Percentiles rank a stretch among this genome's conserved stretches.
phyloP scores from a whole-genome alignment of 1,140 invertebrate genomes.

The Chelonus insularis region DNA sequence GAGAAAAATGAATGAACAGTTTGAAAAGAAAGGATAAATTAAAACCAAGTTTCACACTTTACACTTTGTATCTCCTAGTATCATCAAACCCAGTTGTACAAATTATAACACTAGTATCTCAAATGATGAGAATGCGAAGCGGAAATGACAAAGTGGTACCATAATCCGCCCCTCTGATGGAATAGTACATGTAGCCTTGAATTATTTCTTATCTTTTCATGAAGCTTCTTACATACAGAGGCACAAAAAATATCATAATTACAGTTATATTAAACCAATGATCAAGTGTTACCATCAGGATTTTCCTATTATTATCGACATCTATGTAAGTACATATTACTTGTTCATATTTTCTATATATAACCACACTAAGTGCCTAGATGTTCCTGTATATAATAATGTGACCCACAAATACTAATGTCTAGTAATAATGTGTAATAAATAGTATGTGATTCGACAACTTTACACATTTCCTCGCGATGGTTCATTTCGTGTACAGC shows the following conservation, averaged over 20 bases:
- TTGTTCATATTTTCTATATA: no score
- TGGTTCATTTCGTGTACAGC: conserved; percentile 21
- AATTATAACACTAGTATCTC: no score
- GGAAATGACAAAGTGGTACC: conserved; percentile 45
- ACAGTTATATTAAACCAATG: conserved; percentile 22
- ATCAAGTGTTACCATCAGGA: not conserved
- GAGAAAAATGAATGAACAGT: no score
- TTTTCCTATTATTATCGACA: conserved; percentile 26
- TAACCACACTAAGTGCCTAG: no score
- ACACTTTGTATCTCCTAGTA: no score
- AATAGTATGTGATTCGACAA: conserved; percentile 1
- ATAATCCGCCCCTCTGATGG: conserved; percentile 28
- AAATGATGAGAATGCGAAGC: conserved; percentile 26
- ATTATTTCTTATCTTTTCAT: conserved; percentile 35
- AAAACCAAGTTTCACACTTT: no score
- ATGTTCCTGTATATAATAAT: not conserved
- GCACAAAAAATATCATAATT: conserved; percentile 32
- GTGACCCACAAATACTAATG: not conserved
- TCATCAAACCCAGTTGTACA: no score
- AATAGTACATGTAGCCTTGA: conserved; percentile 29
- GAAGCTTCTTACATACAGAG: conserved; percentile 24
- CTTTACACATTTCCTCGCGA: conserved; percentile 22
- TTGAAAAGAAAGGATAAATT: no score
- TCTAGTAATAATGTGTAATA: not conserved
- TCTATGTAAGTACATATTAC: no score